Base-by-base conservation (phyloP, 2,888 invertebrate species). In the Seira sanloemensis region DNA sequence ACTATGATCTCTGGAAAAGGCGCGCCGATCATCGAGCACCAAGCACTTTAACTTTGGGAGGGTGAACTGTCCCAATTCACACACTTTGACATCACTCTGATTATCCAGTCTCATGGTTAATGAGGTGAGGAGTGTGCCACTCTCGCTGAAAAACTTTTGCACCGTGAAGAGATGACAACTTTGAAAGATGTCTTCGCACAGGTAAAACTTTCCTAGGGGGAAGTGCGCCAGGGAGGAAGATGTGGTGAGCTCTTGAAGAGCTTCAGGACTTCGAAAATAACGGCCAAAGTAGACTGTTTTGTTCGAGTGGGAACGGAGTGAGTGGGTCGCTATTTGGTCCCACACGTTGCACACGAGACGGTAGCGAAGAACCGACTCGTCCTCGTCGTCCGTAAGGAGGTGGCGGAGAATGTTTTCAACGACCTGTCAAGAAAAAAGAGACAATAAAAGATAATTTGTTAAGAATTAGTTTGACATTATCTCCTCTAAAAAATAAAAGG, bases 1-100 rank as follows among this genome's bases (percentile, higher is more conserved):
- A n/a, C n/a, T n/a, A n/a, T n/a, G n/a, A n/a, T n/a, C n/a, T n/a
- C n/a, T n/a, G n/a, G n/a, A n/a, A n/a, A n/a, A n/a, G n/a, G n/a
- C n/a, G n/a, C 85, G 66, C 5, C 86, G 50, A 67, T 86, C 86
- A n/a, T 86, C 86, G 65, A 78, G 83, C 24, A 82, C 54, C 23
- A 86, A 77, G 16, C 62, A 67, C 65, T 86, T 86, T 19, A 83
- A 78, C 50, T 75, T 76, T 2, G 79, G 75, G 18, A 85, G 27
- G 5, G 46, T 54, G 16, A 84, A 68, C 18, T 46, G 69, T 18
- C 21, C 62, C 19, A 79, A 2, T 0, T 79, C 71, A 7, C 18
- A 46, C 23, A 78, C 46, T 78, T 78, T 73, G 16, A 79, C 65
- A 26, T 79, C 79, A 79, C 85, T 85, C 25, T 80, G 78, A 66